Evolutionary conservation across 2,113 vertebrate genomes (phyloP), one percentile per base, ranked within the genome.

Genomic region (Cheirogaleus medius): DNA sequence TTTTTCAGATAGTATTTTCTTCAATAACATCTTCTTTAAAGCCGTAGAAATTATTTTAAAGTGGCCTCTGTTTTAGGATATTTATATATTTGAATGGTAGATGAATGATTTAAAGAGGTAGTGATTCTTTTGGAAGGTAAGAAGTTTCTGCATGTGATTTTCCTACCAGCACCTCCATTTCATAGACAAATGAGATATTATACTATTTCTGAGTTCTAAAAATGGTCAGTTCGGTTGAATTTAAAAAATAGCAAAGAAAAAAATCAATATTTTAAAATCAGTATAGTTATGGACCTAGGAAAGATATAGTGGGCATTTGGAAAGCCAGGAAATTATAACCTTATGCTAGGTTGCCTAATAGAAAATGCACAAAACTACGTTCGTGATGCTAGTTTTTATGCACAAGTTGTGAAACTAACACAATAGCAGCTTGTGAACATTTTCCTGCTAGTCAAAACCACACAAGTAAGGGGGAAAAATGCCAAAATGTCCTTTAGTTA

Each of bases 1-100:
- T 44, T 91, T 93, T 81, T 81, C 64, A 52, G 20, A 42, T 92
- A 80, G 47, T 87, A 90, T 90, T 87, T 87, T 87, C 32, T 76
- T 87, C 32, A 78, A 39, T 47, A 47, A 78, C 4, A n/a, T 86
- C 23, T 88, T 91, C 84, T 84, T 21, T n/a, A 73, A 90, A 64
- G 4, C 32, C 15, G 8, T n/a, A 87, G 15, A 83, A 66, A 87
- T 78, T n/a, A 64, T 87, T 13, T 64, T 78, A 56, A 78, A 66
- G 23, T n/a, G 34, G 23, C 39, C 44, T 95, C 20, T 94, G 15
- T 44, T 82, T 15, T 2, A 83, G 20, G 18, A 2, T 39, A 71
- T n/a, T 81, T 84, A 82, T 8, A 5, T 42, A 44, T 44, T 6
- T 8, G 5, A 94, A 29, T 29, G 23, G 9, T 39, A 29, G 25